Evolutionary conservation across 2,113 vertebrate species (phyloP), one percentile per base, ranked within the genome.

Genomic region (Emydocephalus ijimae): DNA sequence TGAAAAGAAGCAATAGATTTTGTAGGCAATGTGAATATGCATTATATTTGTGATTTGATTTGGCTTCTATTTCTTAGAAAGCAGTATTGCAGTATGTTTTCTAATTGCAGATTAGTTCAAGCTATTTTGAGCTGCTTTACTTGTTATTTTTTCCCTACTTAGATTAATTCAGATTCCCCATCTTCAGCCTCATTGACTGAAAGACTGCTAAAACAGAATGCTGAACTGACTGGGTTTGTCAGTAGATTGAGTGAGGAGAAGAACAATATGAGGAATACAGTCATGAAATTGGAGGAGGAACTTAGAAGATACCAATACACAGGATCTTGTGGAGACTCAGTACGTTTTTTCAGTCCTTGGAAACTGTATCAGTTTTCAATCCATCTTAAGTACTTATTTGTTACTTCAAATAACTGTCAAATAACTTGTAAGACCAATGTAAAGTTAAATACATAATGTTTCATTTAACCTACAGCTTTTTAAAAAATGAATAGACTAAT

Each of bases 161-260:
- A 97, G 96, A 96, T 98, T 97, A 97, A 96, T 90, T 85, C 96
- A 0, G 91, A 96, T 86, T 95, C 97, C 11, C 93, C 97, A 1
- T 97, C 98, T 0, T 98, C 98, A 89, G 97, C 97, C 94, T 97
- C 97, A 0, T 94, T 99, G 95, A 98, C 98, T 0, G 99, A 99
- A 97, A 98, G 98, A 48, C 97, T 99, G 89, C 98, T 99, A 94
- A 98, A 98, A 94, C 99, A 99, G 95, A 99, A 99, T 5, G 98
- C 99, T 0, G 99, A 99, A 95, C 97, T 99, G 87, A 99, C 98
- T 0, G 99, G 99, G 52, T 98, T 99, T 15, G 98, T 99, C 94
- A 98, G 98, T 94, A 98, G 98, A 0, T 97, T 99, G 95, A 99
- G 98, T 0, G 98, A 99, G 90, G 99, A 99, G 95, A 99, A 99